Evolutionary conservation across 2,113 vertebrate genomes (phyloP), one percentile per base, ranked within the genome.

Genomic region (Ascaphus truei): DNA sequence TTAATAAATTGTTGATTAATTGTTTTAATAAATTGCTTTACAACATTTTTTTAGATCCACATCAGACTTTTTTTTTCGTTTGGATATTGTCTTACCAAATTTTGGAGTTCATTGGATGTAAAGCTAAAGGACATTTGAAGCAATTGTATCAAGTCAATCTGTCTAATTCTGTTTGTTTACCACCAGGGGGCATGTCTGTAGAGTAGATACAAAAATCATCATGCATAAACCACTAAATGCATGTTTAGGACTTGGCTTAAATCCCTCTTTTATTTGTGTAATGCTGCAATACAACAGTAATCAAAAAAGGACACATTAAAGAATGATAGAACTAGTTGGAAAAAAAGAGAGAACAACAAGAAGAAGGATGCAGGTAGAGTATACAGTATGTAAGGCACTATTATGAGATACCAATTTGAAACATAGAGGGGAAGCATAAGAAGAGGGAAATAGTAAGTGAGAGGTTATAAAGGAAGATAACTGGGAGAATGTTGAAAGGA

Each of bases 151-250:
- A 39, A 39, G 16, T 16, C 1, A 18, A 55, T 7, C 25, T 18
- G 15, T 31, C 10, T 55, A 2, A 16, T 30, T 52, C 4, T 55
- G n/a, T 25, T 15, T 30, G 20, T 4, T 45, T 6, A 5, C 63
- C 63, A 66, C 51, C 23, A 56, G 63, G 51, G 51, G 63, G 63
- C 63, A 66, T 31, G 20, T 45, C 23, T 22, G 27, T 36, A 43
- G 36, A 56, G 37, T 66, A 7, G 16, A 55, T 56, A 56, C 29
- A 39, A 53, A 15, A 2, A 33, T n/a, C 12, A 25, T 13, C 7
- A 15, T 58, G 16, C 8, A 47, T 12, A 43, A 3, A 18, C 11
- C 7, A 45, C 16, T 13, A 13, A 29, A 45, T 31, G 8, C 30
- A 31, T n/a, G 31, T 20, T 29, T 2, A 51, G 26, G 31, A 8